phyloP scores from a whole-genome alignment of 2,888 invertebrate genomes.

The Bhutanitis thaidina region DNA sequence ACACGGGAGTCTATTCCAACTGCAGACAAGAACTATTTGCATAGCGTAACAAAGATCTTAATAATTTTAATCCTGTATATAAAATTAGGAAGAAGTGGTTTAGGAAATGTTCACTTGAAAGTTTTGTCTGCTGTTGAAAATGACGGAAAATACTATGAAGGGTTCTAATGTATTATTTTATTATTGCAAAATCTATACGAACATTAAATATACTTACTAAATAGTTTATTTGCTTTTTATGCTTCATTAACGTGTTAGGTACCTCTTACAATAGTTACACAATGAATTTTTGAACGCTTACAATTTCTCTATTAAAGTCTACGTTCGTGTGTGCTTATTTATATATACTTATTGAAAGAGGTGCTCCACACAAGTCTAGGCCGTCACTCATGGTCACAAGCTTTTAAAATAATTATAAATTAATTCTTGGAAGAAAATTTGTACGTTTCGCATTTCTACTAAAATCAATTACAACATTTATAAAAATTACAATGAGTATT shows the following conservation, averaged over 20 bases:
- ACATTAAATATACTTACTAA: constrained; percentile 13
- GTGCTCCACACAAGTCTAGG: constrained; percentile 5
- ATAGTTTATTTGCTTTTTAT: background rate
- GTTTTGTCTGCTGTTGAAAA: background rate
- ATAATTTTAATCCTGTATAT: background rate
- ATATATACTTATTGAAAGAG: background rate
- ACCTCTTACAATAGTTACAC: background rate
- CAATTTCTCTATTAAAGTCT: background rate
- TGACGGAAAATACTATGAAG: background rate
- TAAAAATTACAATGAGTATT: background rate
- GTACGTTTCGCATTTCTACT: constrained; percentile 2
- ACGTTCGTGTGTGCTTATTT: background rate
- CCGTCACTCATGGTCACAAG: background rate
- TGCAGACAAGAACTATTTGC: background rate
- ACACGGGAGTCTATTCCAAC: constrained; percentile 2
- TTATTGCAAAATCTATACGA: constrained; percentile 11
- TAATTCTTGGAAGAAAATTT: constrained; percentile 9
- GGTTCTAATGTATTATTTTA: background rate
- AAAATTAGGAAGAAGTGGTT: constrained; percentile 2
- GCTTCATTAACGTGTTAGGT: background rate
- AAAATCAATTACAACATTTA: constrained; percentile 5
- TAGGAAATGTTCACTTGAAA: background rate
- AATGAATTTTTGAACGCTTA: background rate
- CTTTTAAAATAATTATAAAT: constrained; percentile 4
- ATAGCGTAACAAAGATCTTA: background rate